Evolutionary conservation across 2,797 vertebrate genomes (phyloP).

Genomic region (Hyperoplus lanceolatus): DNA sequence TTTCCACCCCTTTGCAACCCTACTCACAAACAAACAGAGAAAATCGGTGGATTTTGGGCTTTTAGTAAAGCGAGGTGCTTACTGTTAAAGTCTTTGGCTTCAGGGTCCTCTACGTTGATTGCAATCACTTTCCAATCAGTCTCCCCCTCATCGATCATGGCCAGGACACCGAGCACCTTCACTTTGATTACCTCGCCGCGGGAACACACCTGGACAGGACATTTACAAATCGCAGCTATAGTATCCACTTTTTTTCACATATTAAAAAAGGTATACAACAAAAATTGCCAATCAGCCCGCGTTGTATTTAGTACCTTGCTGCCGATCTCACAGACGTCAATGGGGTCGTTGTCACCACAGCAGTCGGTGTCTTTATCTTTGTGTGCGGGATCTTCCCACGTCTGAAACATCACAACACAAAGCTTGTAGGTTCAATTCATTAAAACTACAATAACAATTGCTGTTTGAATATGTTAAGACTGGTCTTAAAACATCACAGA

Average conservation of each 20-base stretch:
- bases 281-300: not conserved
- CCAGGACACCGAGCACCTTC: constrained; percentile 94
- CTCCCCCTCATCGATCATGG: constrained; percentile 98
- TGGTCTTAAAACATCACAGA: not conserved
- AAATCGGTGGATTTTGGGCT: too few relatives aligned
- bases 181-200: constrained; percentile 94
- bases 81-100: constrained; percentile 91
- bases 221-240: constrained; percentile 8
- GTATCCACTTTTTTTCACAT: not conserved
- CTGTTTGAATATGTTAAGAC: not conserved
- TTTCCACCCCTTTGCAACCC: too few relatives aligned
- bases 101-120: constrained; percentile 94
- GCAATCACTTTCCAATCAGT: constrained; percentile 99
- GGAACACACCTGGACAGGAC: constrained; percentile 87
- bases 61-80: constrained; percentile 30
- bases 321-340: constrained; percentile 99
- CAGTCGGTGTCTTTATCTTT: constrained; percentile 92
- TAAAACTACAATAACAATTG: not conserved
- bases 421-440: not conserved
- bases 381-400: constrained; percentile 96
- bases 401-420: constrained; percentile 79
- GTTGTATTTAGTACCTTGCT: constrained; percentile 87
- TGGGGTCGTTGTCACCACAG: constrained; percentile 96
- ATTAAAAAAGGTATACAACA: not conserved
- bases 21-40: not conserved